Evolutionary conservation across 2,113 vertebrate species (phyloP).

Genomic region (Anser cygnoides): DNA sequence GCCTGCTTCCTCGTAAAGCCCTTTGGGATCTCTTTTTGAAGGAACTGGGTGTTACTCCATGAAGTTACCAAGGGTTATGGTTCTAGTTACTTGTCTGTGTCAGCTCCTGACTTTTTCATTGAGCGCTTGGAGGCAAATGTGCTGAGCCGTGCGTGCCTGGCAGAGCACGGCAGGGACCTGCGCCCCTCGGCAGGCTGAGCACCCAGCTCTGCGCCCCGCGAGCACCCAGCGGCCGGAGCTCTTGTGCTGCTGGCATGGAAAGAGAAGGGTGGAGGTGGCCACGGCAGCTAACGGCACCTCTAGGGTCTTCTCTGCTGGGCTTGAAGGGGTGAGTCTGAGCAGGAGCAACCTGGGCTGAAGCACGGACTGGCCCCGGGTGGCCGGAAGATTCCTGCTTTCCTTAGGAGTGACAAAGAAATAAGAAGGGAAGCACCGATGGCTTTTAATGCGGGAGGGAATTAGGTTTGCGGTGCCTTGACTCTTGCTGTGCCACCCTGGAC

Average conservation of each 20-base stretch:
- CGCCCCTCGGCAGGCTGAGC: neutral
- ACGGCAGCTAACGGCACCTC: neutral
- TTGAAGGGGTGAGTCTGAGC: neutral
- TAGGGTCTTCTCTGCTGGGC: neutral
- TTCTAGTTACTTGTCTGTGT: neutral
- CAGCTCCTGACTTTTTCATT: neutral
- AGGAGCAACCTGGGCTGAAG: neutral
- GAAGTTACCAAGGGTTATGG: neutral
- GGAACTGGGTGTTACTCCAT: neutral
- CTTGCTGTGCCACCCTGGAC: neutral
- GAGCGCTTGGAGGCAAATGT: neutral
- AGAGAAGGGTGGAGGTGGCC: neutral
- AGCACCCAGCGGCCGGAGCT: neutral
- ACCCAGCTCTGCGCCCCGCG: too few species aligned
- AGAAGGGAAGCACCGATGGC: neutral
- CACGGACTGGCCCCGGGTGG: accelerated
- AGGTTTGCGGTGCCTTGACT: neutral
- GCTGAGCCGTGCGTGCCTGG: neutral
- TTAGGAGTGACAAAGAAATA: neutral
- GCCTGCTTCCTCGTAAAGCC: neutral
- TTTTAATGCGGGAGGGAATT: neutral
- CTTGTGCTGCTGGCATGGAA: neutral
- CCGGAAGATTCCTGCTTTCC: neutral
- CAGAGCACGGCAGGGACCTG: neutral
- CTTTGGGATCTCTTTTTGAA: neutral